Conservation (phyloP, 2,113 vertebrate genomes). For the Rostratula benghalensis region DNA sequence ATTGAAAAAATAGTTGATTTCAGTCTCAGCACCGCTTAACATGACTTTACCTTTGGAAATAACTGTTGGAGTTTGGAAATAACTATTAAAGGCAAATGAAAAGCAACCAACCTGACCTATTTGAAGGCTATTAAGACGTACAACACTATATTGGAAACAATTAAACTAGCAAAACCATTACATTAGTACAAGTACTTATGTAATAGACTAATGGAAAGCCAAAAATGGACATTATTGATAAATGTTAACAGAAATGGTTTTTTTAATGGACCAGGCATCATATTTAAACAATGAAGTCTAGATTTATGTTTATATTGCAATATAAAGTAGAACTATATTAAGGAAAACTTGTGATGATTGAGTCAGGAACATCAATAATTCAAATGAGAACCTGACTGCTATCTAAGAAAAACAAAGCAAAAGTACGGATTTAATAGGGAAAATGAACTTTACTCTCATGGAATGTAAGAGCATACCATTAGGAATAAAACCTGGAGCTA, state of each 20-base stretch:
- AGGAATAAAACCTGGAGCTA: not conserved
- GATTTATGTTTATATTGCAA: not conserved
- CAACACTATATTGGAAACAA: not conserved
- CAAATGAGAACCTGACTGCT: not conserved
- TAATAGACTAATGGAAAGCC: not conserved
- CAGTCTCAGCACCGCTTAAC: not conserved
- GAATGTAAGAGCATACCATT: rapidly evolving
- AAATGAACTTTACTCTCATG: not conserved
- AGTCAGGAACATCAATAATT: not conserved
- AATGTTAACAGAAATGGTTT: not conserved
- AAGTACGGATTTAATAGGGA: not conserved
- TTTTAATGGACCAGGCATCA: not conserved
- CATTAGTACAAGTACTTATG: not conserved
- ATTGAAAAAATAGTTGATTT: not conserved
- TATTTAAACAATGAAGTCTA: not conserved
- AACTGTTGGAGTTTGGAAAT: not conserved
- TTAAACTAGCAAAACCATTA: not conserved
- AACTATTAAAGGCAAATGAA: not conserved
- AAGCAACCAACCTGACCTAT: not conserved
- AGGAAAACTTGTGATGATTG: not conserved
- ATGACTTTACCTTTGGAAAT: not conserved
- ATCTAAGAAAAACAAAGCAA: not conserved
- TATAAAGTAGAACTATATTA: not conserved
- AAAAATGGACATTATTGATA: not conserved
- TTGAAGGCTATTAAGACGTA: not conserved